A percentile compares a stretch with the other conserved stretches of the same genome.
phyloP scores from a whole-genome alignment of 1,140 invertebrate species.

The Halesus radiatus region DNA sequence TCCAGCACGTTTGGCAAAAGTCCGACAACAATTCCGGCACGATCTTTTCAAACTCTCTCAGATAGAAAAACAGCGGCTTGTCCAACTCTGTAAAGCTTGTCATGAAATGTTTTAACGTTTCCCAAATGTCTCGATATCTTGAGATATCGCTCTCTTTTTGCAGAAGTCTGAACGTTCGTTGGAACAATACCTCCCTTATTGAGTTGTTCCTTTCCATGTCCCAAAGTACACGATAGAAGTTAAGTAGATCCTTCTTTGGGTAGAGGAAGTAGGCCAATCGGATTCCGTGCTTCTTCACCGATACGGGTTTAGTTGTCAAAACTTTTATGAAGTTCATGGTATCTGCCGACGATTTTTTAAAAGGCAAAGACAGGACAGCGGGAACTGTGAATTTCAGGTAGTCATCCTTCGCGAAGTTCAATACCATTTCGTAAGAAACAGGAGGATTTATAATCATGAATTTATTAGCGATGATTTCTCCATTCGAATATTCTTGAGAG shows the following conservation, averaged over 20 bases:
- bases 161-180: conserved; percentile 41
- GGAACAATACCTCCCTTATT: conserved; percentile 46
- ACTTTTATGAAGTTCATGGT: conserved; percentile 37
- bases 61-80: conserved; percentile 38
- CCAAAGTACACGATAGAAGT: conserved; percentile 44
- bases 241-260: conserved; percentile 36
- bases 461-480: conserved; percentile 18
- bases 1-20: conserved; percentile 41
- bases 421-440: conserved; percentile 31
- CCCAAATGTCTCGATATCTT: conserved; percentile 21
- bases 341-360: conserved; percentile 38
- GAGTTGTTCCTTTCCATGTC: conserved; percentile 44
- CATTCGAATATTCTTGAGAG: conserved; percentile 28
- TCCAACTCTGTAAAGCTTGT: conserved; percentile 41
- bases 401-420: conserved; percentile 42
- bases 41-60: not conserved
- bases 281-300: conserved; percentile 47
- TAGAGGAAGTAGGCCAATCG: conserved; percentile 49
- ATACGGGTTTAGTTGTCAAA: conserved; percentile 45
- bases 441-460: conserved; percentile 47
- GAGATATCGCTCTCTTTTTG: conserved; percentile 16
- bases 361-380: conserved; percentile 40
- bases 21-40: not conserved
- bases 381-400: conserved; percentile 50
- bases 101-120: conserved; percentile 37